phyloP scores from a whole-genome alignment of 2,888 invertebrate species.

The Caenorhabditis sp. region DNA sequence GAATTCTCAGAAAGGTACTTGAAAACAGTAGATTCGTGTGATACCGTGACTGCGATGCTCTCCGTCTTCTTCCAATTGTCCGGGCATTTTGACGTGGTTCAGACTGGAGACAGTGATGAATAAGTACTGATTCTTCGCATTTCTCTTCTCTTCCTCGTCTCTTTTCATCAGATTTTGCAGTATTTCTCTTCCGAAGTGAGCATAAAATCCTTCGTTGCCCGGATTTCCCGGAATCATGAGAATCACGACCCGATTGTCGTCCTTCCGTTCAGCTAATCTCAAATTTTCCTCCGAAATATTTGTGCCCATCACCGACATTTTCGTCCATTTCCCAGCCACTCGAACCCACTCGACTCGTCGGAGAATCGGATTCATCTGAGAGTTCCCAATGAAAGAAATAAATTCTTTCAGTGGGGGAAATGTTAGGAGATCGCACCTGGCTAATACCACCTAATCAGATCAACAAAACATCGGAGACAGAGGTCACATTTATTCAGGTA shows the following conservation, averaged over 20 bases:
- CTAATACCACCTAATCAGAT: background rate
- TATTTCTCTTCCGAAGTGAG: constrained; percentile 68
- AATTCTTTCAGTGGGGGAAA: background rate
- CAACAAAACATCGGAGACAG: background rate
- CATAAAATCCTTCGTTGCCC: constrained; percentile 75
- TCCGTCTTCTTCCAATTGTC: constrained; percentile 53
- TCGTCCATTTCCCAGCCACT: constrained; percentile 71
- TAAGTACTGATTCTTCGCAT: constrained; percentile 53
- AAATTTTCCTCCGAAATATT: constrained; percentile 62
- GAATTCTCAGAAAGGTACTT: constrained; percentile 17
- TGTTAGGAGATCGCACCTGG: constrained; percentile 3
- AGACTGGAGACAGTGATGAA: constrained; percentile 72
- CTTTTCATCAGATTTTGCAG: constrained; percentile 51
- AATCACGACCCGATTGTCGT: constrained; percentile 63
- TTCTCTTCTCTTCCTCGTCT: constrained; percentile 21
- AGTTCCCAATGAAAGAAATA: background rate
- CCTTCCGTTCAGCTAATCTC: constrained; percentile 22
- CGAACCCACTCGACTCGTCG: constrained; percentile 67
- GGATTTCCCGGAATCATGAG: constrained; percentile 75
- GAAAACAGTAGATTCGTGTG: background rate
- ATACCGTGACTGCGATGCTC: constrained; percentile 57
- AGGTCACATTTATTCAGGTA: background rate
- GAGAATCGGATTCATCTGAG: constrained; percentile 51
- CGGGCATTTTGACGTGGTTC: constrained; percentile 73
- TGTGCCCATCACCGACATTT: constrained; percentile 69